These are phyloP conservation scores for Tetragonisca angustula DNA, from an alignment of 2,888 invertebrate species.

Conservation along the genomic window DNA sequence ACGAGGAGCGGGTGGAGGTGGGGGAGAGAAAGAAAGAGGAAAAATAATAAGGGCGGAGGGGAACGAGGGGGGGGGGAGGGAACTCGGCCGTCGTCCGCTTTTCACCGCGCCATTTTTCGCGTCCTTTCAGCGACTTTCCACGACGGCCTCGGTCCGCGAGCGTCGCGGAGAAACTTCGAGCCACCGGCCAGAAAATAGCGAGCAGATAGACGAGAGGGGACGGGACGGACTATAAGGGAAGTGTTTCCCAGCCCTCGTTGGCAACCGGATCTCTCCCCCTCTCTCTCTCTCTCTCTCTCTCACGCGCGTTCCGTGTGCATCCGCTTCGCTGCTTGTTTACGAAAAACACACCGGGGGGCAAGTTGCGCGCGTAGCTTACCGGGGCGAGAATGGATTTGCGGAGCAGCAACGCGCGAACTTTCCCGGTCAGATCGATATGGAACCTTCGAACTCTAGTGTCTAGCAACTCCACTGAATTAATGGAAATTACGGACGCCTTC, in stretches of 20 bases:
- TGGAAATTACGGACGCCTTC: no score
- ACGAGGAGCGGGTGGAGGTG: background rate
- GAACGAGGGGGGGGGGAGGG: background rate
- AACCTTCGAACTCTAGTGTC: background rate
- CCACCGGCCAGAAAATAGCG: constrained; percentile 19
- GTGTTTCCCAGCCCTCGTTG: constrained; percentile 33
- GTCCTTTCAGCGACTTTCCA: constrained; percentile 38
- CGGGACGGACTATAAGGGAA: constrained; percentile 25
- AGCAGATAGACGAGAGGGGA: constrained; percentile 13
- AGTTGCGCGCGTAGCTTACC: constrained; percentile 1
- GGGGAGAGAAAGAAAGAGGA: background rate
- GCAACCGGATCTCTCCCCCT: constrained; percentile 21
- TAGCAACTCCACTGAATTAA: background rate
- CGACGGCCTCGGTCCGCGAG: constrained; percentile 18
- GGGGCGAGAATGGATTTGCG: background rate
- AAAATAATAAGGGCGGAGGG: background rate
- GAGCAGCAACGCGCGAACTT: background rate
- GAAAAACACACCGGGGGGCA: constrained; percentile 22
- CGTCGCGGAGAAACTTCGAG: constrained; percentile 28
- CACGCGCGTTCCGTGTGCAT: background rate
- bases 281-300: no score
- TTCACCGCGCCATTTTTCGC: constrained; percentile 39
- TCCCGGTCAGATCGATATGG: background rate
- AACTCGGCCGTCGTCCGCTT: constrained; percentile 45
- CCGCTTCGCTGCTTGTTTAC: constrained; percentile 31